Conservation (phyloP, 1,140 invertebrate genomes). For the Tribolium castaneum region DNA sequence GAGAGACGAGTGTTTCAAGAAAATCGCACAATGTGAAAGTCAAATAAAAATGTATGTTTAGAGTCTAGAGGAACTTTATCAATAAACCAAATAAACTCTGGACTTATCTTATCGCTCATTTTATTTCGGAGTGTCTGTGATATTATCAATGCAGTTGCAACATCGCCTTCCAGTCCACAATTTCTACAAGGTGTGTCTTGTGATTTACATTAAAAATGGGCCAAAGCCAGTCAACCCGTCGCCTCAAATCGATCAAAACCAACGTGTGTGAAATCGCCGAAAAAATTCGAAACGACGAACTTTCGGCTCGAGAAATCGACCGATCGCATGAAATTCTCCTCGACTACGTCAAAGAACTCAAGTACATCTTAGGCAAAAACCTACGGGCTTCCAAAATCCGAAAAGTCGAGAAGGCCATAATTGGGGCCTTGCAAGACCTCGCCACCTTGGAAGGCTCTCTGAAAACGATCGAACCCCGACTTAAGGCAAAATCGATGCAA, state of each 20-base stretch:
- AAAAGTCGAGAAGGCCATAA: background rate
- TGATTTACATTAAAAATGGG: background rate
- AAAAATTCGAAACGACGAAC: background rate
- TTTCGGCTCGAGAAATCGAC: background rate
- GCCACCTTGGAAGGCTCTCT: background rate
- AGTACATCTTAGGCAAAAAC: background rate
- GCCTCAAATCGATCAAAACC: background rate
- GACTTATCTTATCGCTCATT: background rate
- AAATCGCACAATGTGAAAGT: background rate
- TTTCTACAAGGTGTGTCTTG: background rate
- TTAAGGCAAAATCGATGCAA: background rate
- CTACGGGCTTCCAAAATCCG: background rate
- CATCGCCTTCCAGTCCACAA: background rate
- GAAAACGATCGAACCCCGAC: background rate
- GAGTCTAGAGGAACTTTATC: background rate
- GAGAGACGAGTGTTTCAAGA: background rate
- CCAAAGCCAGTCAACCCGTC: background rate
- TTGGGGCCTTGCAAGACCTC: background rate
- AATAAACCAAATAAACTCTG: background rate
- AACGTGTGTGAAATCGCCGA: background rate
- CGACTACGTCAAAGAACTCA: background rate
- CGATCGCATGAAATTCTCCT: background rate
- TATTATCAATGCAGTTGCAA: background rate
- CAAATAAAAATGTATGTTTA: background rate
- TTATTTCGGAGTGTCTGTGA: too few relatives aligned